Percentiles rank a stretch among this genome's conserved stretches.
Evolutionary conservation across 2,797 vertebrate genomes (phyloP).

Genomic region (Chelmon rostratus): DNA sequence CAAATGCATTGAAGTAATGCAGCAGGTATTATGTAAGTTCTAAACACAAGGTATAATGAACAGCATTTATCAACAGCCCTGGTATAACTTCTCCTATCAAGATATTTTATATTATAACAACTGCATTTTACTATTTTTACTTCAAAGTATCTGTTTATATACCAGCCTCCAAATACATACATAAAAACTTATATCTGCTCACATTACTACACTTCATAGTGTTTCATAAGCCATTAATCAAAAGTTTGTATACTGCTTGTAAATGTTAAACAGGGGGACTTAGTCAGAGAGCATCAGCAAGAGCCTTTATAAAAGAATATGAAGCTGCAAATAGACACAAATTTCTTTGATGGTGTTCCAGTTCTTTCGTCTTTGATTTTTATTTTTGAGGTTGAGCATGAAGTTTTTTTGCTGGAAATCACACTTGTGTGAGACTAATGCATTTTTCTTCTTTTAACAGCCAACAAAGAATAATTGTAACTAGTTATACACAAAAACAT

Average conservation of each 20-base stretch:
- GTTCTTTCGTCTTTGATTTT: background rate
- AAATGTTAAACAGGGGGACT: background rate
- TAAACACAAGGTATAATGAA: too few species aligned
- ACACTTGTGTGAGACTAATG: too few species aligned
- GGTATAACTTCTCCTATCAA: background rate
- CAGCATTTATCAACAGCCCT: background rate
- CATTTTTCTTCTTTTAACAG: background rate
- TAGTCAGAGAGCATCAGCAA: background rate
- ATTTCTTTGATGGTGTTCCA: background rate
- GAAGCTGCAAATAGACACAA: background rate
- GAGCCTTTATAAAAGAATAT: background rate
- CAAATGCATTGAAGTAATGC: background rate
- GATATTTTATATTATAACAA: background rate
- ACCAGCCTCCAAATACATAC: background rate
- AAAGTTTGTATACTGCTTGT: background rate
- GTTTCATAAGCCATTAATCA: background rate
- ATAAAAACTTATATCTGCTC: background rate
- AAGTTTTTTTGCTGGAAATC: background rate
- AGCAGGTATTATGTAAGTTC: background rate
- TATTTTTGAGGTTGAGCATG: background rate
- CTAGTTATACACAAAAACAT: background rate
- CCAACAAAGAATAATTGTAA: background rate
- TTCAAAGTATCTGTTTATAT: background rate
- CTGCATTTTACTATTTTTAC: background rate
- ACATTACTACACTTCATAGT: background rate